Percentiles rank a stretch among this genome's conserved stretches.
phyloP scores from a whole-genome alignment of 2,888 invertebrate species.

The Sinodicranocentrus sp. region DNA sequence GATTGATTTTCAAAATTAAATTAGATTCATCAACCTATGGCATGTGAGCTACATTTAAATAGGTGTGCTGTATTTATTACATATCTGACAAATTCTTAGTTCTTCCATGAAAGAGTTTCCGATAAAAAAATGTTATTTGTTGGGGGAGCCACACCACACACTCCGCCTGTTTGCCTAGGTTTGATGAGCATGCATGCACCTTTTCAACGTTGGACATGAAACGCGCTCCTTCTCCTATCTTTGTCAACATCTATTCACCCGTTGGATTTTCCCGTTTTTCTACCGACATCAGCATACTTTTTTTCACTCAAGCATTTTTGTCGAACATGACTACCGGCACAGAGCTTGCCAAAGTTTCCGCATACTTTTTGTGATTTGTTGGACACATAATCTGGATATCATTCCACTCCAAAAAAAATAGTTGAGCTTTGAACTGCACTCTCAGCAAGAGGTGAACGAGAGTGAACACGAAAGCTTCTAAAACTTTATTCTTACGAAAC shows the following conservation, averaged over 20 bases:
- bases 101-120: constrained; percentile 2
- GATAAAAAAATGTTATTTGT: constrained; percentile 16
- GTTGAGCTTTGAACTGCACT: constrained; percentile 16
- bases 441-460: not conserved
- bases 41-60: too few relatives aligned
- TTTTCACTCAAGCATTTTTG: constrained; percentile 19
- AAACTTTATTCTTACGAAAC: too few relatives aligned
- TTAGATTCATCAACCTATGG: too few relatives aligned
- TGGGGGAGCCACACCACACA: not conserved
- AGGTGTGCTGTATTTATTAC: not conserved
- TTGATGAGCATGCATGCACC: constrained; percentile 8
- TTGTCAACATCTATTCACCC: constrained; percentile 50
- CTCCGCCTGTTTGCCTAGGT: not conserved
- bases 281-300: constrained; percentile 4
- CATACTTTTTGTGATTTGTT: constrained; percentile 41
- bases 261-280: constrained; percentile 6
- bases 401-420: constrained; percentile 7
- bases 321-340: constrained; percentile 34
- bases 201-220: constrained; percentile 21
- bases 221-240: constrained; percentile 3
- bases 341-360: constrained; percentile 48
- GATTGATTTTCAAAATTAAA: too few relatives aligned
- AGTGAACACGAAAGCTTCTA: too few relatives aligned
- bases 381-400: constrained; percentile 29
- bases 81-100: constrained; percentile 1